phyloP scores from a whole-genome alignment of 2,113 vertebrate genomes.

The Clinocottus analis region DNA sequence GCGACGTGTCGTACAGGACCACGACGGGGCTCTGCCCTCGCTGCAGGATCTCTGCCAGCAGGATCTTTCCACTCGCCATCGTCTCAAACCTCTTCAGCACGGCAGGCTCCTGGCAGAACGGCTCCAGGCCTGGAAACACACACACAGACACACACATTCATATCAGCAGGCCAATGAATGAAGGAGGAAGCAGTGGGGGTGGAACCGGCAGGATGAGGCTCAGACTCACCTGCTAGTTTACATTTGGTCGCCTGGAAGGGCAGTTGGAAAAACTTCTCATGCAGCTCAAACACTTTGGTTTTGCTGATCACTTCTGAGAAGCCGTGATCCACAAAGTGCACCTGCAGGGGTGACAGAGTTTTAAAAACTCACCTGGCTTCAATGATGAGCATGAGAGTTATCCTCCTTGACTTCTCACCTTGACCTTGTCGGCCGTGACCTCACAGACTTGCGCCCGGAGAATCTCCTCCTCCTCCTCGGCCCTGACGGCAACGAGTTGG shows the following conservation, averaged over 20 bases:
- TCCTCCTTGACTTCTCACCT: slow-evolving; percentile 83
- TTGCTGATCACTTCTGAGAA: slow-evolving; percentile 90
- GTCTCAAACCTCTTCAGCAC: slow-evolving; percentile 91
- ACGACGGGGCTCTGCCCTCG: slow-evolving; percentile 87
- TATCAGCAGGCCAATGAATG: neutral
- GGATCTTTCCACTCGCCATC: slow-evolving; percentile 90
- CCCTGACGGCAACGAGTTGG: slow-evolving; percentile 88
- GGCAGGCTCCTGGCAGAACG: slow-evolving; percentile 87
- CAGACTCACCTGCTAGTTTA: slow-evolving; percentile 91
- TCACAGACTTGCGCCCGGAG: slow-evolving; percentile 89
- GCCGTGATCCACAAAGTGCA: slow-evolving; percentile 94
- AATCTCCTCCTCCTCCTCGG: slow-evolving; percentile 91
- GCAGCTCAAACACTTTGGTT: slow-evolving; percentile 88
- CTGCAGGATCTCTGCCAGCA: slow-evolving; percentile 93
- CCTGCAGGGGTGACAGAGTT: slow-evolving; percentile 74
- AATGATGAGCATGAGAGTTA: rapidly evolving
- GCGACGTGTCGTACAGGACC: slow-evolving; percentile 96
- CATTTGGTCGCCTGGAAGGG: slow-evolving; percentile 95
- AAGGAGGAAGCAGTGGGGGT: neutral
- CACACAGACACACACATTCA: neutral
- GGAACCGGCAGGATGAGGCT: neutral
- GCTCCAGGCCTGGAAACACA: slow-evolving; percentile 86
- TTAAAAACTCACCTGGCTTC: neutral
- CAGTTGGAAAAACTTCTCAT: slow-evolving; percentile 87
- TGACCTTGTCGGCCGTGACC: slow-evolving; percentile 86